phyloP scores from a whole-genome alignment of 2,888 invertebrate genomes.

The Xanthorhoe spadicearia region DNA sequence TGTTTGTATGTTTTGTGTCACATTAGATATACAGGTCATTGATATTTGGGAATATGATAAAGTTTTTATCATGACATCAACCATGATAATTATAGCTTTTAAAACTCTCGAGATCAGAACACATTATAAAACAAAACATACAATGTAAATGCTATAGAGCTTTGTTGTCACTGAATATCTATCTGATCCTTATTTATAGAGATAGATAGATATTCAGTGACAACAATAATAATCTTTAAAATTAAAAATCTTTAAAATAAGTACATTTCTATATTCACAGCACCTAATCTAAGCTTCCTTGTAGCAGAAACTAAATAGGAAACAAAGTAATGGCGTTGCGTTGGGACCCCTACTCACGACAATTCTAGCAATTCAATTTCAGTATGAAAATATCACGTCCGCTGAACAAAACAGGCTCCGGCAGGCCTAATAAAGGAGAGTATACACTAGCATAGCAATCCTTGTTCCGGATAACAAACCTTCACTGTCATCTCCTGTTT shows the following conservation, averaged over 20 bases:
- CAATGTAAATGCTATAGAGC: too few species aligned
- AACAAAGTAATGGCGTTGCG: neutral
- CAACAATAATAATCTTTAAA: too few species aligned
- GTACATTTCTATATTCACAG: neutral
- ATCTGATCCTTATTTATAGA: too few species aligned
- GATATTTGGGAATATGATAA: too few species aligned
- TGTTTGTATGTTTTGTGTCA: neutral
- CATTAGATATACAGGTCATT: too few species aligned
- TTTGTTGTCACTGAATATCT: too few species aligned
- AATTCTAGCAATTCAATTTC: neutral
- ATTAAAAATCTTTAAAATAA: too few species aligned
- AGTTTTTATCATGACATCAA: too few species aligned
- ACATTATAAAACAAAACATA: too few species aligned
- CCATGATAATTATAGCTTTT: too few species aligned
- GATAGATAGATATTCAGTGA: too few species aligned
- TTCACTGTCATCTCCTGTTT: conserved; percentile 23
- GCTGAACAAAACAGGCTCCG: neutral
- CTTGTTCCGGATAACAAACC: conserved; percentile 16
- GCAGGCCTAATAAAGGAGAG: conserved; percentile 8
- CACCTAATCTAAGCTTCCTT: neutral
- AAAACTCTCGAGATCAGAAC: too few species aligned
- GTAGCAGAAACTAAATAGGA: neutral
- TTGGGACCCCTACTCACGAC: neutral
- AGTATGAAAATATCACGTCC: conserved; percentile 4
- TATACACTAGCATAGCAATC: neutral